These are phyloP conservation scores for Aphelocoma californica DNA, from an alignment of 2,797 vertebrate species.

Conservation along the genomic window DNA sequence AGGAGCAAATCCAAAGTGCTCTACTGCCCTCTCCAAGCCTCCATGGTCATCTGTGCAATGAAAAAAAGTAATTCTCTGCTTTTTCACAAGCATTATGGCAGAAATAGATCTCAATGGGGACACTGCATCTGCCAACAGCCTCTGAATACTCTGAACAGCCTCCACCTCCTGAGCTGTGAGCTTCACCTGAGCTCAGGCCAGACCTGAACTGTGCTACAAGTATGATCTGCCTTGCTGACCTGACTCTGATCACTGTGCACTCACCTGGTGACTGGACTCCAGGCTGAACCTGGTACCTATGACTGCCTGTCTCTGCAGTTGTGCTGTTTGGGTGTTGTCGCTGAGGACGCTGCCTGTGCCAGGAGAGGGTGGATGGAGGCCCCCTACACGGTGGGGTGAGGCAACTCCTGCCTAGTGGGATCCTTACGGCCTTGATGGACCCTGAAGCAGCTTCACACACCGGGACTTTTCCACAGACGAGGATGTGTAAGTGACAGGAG, in stretches of 20 bases:
- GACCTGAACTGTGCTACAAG: not conserved
- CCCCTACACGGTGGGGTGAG: rapidly evolving
- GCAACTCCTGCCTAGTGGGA: not conserved
- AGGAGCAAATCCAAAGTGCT: not conserved
- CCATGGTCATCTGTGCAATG: not conserved
- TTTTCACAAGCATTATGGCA: not conserved
- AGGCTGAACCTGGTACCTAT: not conserved
- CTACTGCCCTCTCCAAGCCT: not conserved
- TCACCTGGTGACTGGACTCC: not conserved
- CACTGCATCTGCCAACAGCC: not conserved
- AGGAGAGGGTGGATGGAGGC: not conserved
- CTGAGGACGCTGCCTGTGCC: not conserved
- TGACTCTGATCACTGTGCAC: not conserved
- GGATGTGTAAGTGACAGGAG: not conserved
- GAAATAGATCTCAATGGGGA: not conserved
- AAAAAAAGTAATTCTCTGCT: not conserved
- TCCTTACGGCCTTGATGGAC: not conserved
- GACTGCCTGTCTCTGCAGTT: rapidly evolving
- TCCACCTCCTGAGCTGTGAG: not conserved
- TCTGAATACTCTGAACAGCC: not conserved
- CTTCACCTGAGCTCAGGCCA: not conserved
- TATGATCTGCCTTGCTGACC: not conserved
- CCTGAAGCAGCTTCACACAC: not conserved
- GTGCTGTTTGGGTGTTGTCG: not conserved
- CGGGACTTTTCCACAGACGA: not conserved